Base-by-base conservation (phyloP, 2,797 vertebrate genomes). In the Craterocephalus amniculus region DNA sequence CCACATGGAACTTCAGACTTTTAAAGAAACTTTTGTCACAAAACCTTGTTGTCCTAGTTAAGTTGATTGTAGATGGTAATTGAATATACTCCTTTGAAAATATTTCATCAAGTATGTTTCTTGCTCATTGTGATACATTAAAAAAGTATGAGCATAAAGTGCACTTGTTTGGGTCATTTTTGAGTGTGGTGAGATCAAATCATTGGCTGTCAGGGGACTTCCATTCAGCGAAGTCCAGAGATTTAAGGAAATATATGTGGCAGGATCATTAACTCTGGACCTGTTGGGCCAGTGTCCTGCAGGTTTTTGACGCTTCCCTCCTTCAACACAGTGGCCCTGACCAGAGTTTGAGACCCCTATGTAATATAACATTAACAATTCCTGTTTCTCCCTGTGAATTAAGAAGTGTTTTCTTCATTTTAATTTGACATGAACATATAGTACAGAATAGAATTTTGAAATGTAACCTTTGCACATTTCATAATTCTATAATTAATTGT, bases 121-220 rank as follows among this genome's bases (percentile, higher is more conserved):
- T 96, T 99, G 97, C 97, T 99, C 97, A 99, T 99, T 99, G 97
- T 99, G 97, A 98, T 99, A 98, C 97, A 99, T 99, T 99, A 99
- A 99, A 99, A 96, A 97, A 97, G 95, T 96, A 97, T 96, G 97
- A 97, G 97, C 97, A 94, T 94, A 96, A 94, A 94, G 84, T 80
- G 60, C 66, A 68, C 58, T 74, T 64, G 72, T 85, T 75, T 76
- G 60, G 84, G 76, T 90, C 40, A 1, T 91, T 83, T 67, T 82
- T 91, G 36, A 68, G 8, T 77, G 60, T 66, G 66, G 54, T 68
- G 31, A 49, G 31, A 52, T 78, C 63, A 54, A n/a, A 71, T 65
- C 11, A 22, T 2, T 71, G 69, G 20, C 32, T 45, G 36, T 64
- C 36, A 4, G 38, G 8, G 12, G 6, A 62, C 3, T 57, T 10